Conservation (phyloP, 2,888 invertebrate species). For the Anaspis maculata region DNA sequence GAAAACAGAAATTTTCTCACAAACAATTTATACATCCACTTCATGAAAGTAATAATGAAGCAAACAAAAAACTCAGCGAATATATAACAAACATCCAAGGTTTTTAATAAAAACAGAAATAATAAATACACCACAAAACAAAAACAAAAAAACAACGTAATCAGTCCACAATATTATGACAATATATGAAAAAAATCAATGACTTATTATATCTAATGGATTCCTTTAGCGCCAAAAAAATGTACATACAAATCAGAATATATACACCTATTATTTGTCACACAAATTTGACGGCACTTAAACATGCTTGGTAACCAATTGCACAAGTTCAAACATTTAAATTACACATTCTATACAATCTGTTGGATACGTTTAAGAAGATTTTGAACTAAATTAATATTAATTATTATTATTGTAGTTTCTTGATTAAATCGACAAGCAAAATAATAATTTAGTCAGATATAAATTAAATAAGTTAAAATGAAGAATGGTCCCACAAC, state of each 20-base stretch:
- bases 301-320: conserved; percentile 29
- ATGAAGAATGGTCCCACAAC: conserved; percentile 15
- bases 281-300: conserved; percentile 37
- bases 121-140: conserved; percentile 9
- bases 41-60: no score
- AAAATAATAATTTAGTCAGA: no score
- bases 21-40: no score
- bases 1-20: conserved; percentile 14
- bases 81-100: no score
- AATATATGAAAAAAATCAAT: neutral
- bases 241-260: conserved; percentile 25
- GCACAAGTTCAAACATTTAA: conserved; percentile 28
- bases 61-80: no score
- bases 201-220: conserved; percentile 5
- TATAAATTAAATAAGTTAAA: conserved; percentile 6
- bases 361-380: no score
- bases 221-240: conserved; percentile 21
- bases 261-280: conserved; percentile 37
- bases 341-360: no score
- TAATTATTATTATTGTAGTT: no score
- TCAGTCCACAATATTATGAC: conserved; percentile 5
- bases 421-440: no score
- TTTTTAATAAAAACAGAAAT: no score
- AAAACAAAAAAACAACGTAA: conserved; percentile 17
- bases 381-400: no score